Conservation (phyloP, 92 coral and sea anemone genomes). For the Blastomussa wellsi region DNA sequence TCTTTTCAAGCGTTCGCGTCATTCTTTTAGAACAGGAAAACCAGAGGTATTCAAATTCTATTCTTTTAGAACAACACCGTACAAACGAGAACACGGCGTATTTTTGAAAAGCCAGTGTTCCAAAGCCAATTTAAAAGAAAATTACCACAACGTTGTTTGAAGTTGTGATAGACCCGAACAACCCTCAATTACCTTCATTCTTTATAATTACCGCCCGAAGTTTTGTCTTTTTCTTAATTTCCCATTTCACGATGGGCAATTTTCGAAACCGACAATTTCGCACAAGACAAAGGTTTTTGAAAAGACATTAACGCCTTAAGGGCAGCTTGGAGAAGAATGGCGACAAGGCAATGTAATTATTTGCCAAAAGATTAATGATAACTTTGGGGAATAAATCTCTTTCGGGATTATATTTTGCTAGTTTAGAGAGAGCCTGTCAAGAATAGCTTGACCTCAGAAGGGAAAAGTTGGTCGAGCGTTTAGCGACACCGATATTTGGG, state of each 20-base stretch:
- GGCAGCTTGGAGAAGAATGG: conserved; percentile 1
- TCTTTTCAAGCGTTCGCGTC: not conserved
- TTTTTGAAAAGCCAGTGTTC: conserved; percentile 27
- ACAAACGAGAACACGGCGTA: conserved; percentile 1
- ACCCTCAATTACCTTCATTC: conserved; percentile 32
- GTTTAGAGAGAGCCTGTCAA: conserved; percentile 13
- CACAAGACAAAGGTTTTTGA: conserved; percentile 14
- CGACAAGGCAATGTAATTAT: conserved; percentile 22
- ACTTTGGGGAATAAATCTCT: conserved; percentile 27
- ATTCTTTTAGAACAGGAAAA: conserved; percentile 4
- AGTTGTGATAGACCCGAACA: conserved; percentile 27
- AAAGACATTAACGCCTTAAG: conserved; percentile 23
- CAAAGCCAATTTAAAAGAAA: conserved; percentile 22
- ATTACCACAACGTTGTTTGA: conserved; percentile 34
- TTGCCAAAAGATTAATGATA: conserved; percentile 30
- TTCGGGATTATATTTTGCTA: not conserved
- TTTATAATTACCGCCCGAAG: conserved; percentile 34
- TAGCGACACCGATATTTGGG: not conserved
- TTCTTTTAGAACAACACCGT: conserved; percentile 12
- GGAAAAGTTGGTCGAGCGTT: conserved; percentile 8
- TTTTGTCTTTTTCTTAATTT: conserved; percentile 38
- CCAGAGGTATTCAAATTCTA: conserved; percentile 25
- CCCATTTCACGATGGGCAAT: conserved; percentile 35
- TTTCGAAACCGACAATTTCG: conserved; percentile 34
- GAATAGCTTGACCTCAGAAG: not conserved